Evolutionary conservation across 30 jellyfish, hydroid and myxozoan species (phyloP).

Genomic region (Turritopsis dohrnii): DNA sequence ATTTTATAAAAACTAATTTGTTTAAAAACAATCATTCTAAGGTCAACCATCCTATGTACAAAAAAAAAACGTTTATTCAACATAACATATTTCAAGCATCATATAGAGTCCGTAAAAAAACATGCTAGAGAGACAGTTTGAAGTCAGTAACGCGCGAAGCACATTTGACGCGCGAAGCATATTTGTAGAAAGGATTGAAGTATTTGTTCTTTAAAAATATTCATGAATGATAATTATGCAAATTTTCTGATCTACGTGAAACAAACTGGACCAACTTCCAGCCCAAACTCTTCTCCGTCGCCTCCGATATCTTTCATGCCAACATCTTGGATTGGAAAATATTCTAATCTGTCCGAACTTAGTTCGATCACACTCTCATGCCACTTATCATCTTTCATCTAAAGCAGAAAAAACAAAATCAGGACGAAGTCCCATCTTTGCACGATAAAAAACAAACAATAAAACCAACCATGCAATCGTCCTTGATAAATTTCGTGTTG

Average conservation of each 20-base stretch:
- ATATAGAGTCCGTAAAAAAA: too few species aligned
- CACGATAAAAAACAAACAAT: neutral
- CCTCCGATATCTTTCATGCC: slow-evolving; percentile 82
- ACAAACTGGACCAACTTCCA: slow-evolving; percentile 83
- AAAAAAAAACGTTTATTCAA: neutral
- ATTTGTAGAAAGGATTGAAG: neutral
- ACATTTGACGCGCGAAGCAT: neutral
- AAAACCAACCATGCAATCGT: slow-evolving; percentile 79
- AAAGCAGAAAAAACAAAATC: neutral
- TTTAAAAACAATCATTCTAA: neutral
- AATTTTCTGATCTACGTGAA: slow-evolving; percentile 43
- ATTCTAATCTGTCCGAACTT: slow-evolving; percentile 47
- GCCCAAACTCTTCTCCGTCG: slow-evolving; percentile 75
- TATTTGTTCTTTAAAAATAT: neutral
- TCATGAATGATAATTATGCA: neutral
- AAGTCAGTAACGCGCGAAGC: neutral
- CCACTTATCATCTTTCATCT: slow-evolving; percentile 88
- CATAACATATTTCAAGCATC: neutral
- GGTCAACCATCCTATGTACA: neutral
- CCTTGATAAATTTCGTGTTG: slow-evolving; percentile 38
- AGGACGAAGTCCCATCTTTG: neutral
- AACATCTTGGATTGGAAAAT: slow-evolving; percentile 73
- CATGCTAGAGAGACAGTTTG: neutral
- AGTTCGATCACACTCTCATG: slow-evolving; percentile 78
- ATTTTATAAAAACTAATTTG: too few species aligned